These are phyloP conservation scores for Macrobrachium nipponense DNA, from an alignment of 1,140 invertebrate genomes.

Conservation along the genomic window DNA sequence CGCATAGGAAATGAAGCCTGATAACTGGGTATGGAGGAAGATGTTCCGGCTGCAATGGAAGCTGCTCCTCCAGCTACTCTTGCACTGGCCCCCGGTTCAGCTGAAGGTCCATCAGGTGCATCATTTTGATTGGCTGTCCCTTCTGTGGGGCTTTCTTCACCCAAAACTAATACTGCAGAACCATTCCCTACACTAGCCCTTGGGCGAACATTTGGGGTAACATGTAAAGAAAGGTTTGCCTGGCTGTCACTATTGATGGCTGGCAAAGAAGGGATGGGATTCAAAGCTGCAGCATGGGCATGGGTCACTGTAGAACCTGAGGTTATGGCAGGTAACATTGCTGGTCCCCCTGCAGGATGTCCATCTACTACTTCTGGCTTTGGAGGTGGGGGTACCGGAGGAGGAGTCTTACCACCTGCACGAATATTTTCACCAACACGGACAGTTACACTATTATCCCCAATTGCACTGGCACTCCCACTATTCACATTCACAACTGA, in stretches of 20 bases:
- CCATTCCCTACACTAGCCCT: conserved; percentile 46
- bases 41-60: conserved; percentile 7
- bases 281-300: conserved; percentile 33
- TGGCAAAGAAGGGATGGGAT: conserved; percentile 24
- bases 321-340: conserved; percentile 31
- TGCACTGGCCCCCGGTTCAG: conserved; percentile 13
- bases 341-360: background rate
- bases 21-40: conserved; percentile 6
- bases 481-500: conserved; percentile 53
- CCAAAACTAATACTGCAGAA: conserved; percentile 47
- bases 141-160: conserved; percentile 45
- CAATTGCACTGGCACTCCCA: conserved; percentile 27
- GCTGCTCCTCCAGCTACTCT: conserved; percentile 16
- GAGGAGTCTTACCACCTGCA: conserved; percentile 48
- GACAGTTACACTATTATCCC: conserved; percentile 41
- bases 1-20: background rate
- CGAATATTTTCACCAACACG: conserved; percentile 33
- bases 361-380: conserved; percentile 13
- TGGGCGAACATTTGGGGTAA: no score
- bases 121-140: conserved; percentile 32
- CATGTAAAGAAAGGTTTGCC: conserved; percentile 3
- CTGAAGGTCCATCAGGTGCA: conserved; percentile 12
- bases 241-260: conserved; percentile 46
- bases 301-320: conserved; percentile 19
- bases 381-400: conserved; percentile 47